Percentiles rank a stretch among this genome's conserved stretches.
Conservation (phyloP, 2,797 vertebrate species). For the Argentina silus region DNA sequence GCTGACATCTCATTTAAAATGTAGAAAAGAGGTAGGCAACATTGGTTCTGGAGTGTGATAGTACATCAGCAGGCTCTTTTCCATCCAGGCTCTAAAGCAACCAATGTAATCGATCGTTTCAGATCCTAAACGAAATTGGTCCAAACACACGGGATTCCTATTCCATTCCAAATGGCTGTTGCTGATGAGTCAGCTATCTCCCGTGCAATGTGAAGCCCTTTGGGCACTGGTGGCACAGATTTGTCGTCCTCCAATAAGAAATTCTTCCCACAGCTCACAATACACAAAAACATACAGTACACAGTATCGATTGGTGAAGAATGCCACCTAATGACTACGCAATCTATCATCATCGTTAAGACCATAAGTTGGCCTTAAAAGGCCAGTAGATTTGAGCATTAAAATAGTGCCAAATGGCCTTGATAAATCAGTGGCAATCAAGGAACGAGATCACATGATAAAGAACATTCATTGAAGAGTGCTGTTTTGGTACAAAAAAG, state of each 20-base stretch:
- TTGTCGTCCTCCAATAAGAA: too few relatives aligned
- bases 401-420: too few relatives aligned
- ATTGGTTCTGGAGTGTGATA: constrained; percentile 45
- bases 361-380: not conserved
- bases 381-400: too few relatives aligned
- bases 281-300: too few relatives aligned
- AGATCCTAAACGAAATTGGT: not conserved
- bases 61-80: not conserved
- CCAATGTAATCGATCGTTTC: not conserved
- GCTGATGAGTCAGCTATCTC: not conserved
- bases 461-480: too few relatives aligned
- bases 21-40: constrained; percentile 50
- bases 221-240: not conserved
- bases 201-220: not conserved
- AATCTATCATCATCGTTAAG: not conserved
- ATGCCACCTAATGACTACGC: not conserved
- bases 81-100: not conserved
- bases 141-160: not conserved
- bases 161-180: not conserved
- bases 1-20: constrained; percentile 64
- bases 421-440: too few relatives aligned
- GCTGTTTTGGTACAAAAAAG: too few relatives aligned
- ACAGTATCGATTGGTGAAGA: too few relatives aligned
- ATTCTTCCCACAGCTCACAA: too few relatives aligned
- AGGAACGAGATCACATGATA: too few relatives aligned